Evolutionary conservation across 2,888 invertebrate genomes (phyloP), one percentile per base, ranked within the genome.

Genomic region (Tiphia femorata): DNA sequence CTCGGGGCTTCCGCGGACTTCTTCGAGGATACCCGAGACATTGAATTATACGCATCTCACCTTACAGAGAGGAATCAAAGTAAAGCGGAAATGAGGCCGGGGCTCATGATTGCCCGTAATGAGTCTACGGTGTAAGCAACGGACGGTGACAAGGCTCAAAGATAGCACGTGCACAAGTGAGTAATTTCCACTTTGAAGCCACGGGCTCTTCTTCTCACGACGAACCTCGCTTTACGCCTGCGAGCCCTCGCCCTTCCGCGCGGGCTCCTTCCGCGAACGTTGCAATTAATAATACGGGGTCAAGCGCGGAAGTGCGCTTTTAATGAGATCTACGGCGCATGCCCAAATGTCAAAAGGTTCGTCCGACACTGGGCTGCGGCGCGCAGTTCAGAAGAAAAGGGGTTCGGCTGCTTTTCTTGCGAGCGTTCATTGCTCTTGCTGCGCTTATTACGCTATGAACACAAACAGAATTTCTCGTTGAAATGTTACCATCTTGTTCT

Each of bases 91-190:
- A 33, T 33, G 12, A 33, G 33, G 33, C 14, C n/a, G 4, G 12
- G 12, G 10, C 25, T 20, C 17, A 33, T 19, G 35, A 47, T 14
- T 10, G 12, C 10, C 1, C 21, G 19, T 12, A 27, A 25, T 21
- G 16, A n/a, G 27, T 23, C 20, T 46, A 29, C 30, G n/a, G 14
- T 14, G 27, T 49, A 40, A 49, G 41, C 14, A 33, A 25, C 37
- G 30, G 41, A 21, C 12, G 21, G 10, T n/a, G n/a, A 38, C 41
- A 30, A 44, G 12, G 49, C 44, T 46, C 30, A 52, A 48, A 21
- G 52, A 62, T 46, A 64, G 59, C 48, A 67, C 70, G 68, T 64
- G 67, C 70, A 69, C 62, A 70, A 69, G 68, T 64, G 59, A 64
- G 64, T 48, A 56, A 62, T 62, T 67, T 51, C 54, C 56, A 53